These are phyloP conservation scores for Sander vitreus DNA, from an alignment of 2,113 vertebrate species.

Conservation along the genomic window DNA sequence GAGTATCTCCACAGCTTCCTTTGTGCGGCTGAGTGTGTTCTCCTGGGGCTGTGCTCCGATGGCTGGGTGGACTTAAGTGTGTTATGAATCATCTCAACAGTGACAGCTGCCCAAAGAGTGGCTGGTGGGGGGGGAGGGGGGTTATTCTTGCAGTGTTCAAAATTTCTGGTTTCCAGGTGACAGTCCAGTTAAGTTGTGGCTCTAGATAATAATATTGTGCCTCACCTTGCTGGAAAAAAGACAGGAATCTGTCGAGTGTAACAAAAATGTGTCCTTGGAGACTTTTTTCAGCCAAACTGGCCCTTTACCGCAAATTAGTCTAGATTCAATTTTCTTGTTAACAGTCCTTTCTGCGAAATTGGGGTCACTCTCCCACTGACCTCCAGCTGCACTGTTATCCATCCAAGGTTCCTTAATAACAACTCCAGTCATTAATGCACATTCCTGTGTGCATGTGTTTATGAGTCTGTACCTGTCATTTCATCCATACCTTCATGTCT, in stretches of 20 bases:
- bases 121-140: neutral
- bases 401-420: constrained; percentile 28
- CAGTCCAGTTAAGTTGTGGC: constrained; percentile 20
- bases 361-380: constrained; percentile 32
- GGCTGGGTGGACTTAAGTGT: constrained; percentile 71
- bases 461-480: constrained; percentile 11
- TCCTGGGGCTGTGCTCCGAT: constrained; percentile 68
- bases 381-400: constrained; percentile 46
- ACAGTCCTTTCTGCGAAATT: constrained; percentile 16
- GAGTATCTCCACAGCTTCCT: constrained; percentile 80
- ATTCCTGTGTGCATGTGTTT: constrained; percentile 14
- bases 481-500: constrained; percentile 20
- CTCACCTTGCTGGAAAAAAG: constrained; percentile 22
- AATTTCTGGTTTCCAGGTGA: constrained; percentile 16
- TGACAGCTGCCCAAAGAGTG: neutral
- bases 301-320: constrained; percentile 13
- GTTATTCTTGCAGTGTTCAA: neutral
- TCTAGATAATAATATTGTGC: neutral
- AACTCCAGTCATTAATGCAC: constrained; percentile 37
- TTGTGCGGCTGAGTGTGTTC: constrained; percentile 68
- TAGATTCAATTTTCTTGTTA: constrained; percentile 25
- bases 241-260: constrained; percentile 1
- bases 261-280: constrained; percentile 36
- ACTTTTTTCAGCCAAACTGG: constrained; percentile 17
- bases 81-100: constrained; percentile 77